Base-by-base conservation (phyloP, 2,797 vertebrate genomes). In the Rhodeus uyekii region DNA sequence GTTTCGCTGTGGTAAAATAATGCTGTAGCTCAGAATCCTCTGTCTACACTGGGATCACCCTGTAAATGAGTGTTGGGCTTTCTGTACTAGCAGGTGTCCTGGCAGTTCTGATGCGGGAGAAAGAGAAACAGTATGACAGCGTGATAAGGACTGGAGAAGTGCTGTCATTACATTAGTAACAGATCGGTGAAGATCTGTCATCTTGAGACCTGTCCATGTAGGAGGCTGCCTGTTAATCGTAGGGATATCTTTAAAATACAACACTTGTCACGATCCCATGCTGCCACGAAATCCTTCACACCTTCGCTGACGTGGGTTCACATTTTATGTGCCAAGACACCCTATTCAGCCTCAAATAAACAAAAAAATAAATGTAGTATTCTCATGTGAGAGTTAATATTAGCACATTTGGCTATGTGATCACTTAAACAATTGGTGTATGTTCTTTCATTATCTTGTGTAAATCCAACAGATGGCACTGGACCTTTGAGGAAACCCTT, bases 131-230 rank as follows among this genome's bases (percentile, higher is more conserved):
- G 7, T 67, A 19, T 67, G n/a, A 68, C 48, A 58, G 63, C 22
- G 5, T 50, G 44, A 78, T 44, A 22, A 16, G 48, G 64, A 42
- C 2, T 44, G 36, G 22, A 53, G 61, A 60, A 80, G 38, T 19
- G 1, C 53, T 71, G 78, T 72, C 38, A 36, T 24, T 63, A 27
- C 63, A 72, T 63, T 64, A 73, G 32, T 36, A 63, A 46, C 68
- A 46, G 38, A 61, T 71, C 67, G 27, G 10, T 24, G 19, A 24
- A 44, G 76, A 80, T 46, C 27, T 71, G 61, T 71, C 78, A 80
- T 48, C 69, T 36, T 29, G 58, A 38, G 32, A 27, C 42, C 42
- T 50, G 42, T 61, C 44, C 58, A 48, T 46, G 67, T 80, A 19
- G 76, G 36, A 71, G 24, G 18, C 48, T 69, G 78, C 34, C 39